These are phyloP conservation scores for Trididemnum nubilum DNA, from an alignment of 23 tunicate species.

Conservation along the genomic window DNA sequence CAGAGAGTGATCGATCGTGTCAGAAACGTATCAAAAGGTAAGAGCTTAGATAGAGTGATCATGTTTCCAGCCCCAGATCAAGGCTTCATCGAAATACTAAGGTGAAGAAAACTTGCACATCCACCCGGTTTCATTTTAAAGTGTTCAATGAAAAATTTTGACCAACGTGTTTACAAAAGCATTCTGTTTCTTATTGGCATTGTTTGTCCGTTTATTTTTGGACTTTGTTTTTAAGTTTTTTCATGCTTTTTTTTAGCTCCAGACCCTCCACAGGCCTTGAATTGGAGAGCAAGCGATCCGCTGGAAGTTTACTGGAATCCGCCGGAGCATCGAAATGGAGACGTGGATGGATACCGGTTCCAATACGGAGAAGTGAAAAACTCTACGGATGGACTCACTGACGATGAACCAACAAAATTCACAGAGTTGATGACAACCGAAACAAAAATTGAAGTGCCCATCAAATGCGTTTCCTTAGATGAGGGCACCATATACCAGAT, in stretches of 20 bases:
- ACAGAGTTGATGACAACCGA: background rate
- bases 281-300: background rate
- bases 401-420: background rate
- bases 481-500: background rate
- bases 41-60: too few species aligned
- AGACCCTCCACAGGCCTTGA: background rate
- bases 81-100: too few species aligned
- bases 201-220: too few species aligned
- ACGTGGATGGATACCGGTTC: background rate
- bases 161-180: too few species aligned
- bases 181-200: too few species aligned
- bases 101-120: too few species aligned
- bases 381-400: background rate
- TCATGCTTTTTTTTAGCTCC: conserved; percentile 27
- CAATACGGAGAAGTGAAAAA: background rate
- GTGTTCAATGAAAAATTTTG: too few species aligned
- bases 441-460: background rate
- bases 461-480: background rate
- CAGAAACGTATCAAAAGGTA: too few species aligned
- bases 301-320: background rate
- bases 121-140: too few species aligned
- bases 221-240: too few species aligned
- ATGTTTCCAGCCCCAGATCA: too few species aligned
- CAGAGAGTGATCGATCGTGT: too few species aligned
- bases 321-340: conserved; percentile 15